Conservation (phyloP, 2,888 invertebrate species). For the Drosophila mulleri region DNA sequence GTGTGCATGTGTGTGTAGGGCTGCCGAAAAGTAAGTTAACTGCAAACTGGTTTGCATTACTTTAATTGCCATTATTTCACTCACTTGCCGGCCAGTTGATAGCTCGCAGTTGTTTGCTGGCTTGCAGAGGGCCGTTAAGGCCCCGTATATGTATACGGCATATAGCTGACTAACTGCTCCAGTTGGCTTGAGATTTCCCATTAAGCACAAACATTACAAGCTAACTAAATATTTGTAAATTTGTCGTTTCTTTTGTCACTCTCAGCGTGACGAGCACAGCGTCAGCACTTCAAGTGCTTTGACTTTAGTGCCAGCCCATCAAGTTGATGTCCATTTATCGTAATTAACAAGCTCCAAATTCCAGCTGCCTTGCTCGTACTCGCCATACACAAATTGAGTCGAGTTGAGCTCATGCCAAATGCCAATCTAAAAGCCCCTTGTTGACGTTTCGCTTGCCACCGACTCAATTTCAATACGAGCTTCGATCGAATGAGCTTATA, state of each 20-base stretch:
- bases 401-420: slow-evolving; percentile 33
- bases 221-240: slow-evolving; percentile 41
- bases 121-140: slow-evolving; percentile 48
- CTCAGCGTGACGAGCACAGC: slow-evolving; percentile 23
- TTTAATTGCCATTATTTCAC: slow-evolving; percentile 77
- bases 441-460: slow-evolving; percentile 38
- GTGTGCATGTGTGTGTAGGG: slow-evolving; percentile 17
- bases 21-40: slow-evolving; percentile 64
- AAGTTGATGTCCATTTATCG: slow-evolving; percentile 45
- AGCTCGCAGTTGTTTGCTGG: slow-evolving; percentile 23
- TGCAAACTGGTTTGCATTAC: slow-evolving; percentile 73
- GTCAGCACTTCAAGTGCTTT: slow-evolving; percentile 22
- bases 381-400: slow-evolving; percentile 10
- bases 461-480: slow-evolving; percentile 29
- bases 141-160: slow-evolving; percentile 9
- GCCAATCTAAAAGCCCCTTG: slow-evolving; percentile 21
- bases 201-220: slow-evolving; percentile 19
- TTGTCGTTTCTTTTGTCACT: slow-evolving; percentile 34
- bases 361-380: slow-evolving; percentile 24
- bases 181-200: slow-evolving; percentile 34
- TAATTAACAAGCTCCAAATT: slow-evolving; percentile 47
- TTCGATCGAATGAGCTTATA: slow-evolving; percentile 1
- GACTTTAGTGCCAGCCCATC: slow-evolving; percentile 21
- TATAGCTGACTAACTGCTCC: slow-evolving; percentile 10
- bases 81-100: slow-evolving; percentile 56